A percentile compares a stretch with the other conserved stretches of the same genome.
These are phyloP conservation scores for Cheilosia impressa DNA, from an alignment of 2,888 invertebrate genomes.

Conservation along the genomic window DNA sequence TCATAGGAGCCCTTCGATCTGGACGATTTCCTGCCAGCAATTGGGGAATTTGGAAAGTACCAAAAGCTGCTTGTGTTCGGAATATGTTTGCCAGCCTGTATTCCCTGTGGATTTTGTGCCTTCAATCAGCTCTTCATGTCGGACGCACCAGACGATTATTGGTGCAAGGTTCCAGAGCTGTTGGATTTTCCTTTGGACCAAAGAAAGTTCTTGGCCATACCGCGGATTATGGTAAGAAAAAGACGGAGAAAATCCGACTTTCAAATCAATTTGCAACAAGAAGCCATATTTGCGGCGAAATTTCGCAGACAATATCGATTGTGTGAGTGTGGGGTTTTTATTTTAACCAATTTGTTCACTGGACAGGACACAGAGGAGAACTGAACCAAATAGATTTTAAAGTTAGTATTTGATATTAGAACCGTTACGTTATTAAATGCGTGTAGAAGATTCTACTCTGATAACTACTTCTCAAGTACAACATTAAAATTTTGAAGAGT, in stretches of 20 bases:
- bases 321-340: conserved; percentile 7
- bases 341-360: background rate
- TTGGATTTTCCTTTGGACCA: conserved; percentile 85
- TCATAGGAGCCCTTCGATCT: conserved; percentile 87
- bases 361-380: too few species aligned
- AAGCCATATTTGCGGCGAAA: conserved; percentile 55
- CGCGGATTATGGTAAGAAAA: conserved; percentile 84
- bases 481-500: too few species aligned
- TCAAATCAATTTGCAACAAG: conserved; percentile 40
- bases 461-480: too few species aligned
- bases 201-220: conserved; percentile 88
- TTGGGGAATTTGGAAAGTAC: conserved; percentile 95
- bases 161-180: conserved; percentile 91
- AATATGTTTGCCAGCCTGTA: conserved; percentile 94
- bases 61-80: conserved; percentile 93
- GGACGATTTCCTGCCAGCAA: conserved; percentile 92
- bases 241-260: background rate
- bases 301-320: conserved; percentile 61
- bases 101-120: conserved; percentile 95
- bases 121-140: conserved; percentile 97
- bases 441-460: too few species aligned
- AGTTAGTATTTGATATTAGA: too few species aligned
- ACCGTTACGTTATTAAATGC: too few species aligned
- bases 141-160: conserved; percentile 93
- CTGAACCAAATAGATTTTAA: too few species aligned